These are phyloP conservation scores for Coecobrya sp. DNA, from an alignment of 2,888 invertebrate species.

Conservation along the genomic window DNA sequence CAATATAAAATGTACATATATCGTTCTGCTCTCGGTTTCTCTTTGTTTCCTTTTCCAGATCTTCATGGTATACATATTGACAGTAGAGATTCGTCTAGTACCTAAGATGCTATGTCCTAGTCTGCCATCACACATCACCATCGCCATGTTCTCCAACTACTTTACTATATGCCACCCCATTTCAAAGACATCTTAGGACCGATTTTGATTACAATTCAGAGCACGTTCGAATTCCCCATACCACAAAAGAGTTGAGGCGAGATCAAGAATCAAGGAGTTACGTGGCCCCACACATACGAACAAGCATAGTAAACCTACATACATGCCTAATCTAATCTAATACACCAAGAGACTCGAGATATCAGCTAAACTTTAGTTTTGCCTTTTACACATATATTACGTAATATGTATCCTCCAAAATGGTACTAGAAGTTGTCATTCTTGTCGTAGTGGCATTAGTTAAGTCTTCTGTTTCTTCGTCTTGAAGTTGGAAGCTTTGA, in stretches of 20 bases:
- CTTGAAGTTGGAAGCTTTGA: constrained; percentile 58
- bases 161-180: constrained; percentile 52
- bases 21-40: not conserved
- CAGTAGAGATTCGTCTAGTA: not conserved
- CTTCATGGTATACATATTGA: constrained; percentile 10
- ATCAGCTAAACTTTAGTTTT: constrained; percentile 24
- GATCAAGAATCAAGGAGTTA: constrained; percentile 81
- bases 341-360: not conserved
- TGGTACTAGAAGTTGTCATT: constrained; percentile 36
- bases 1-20: constrained; percentile 60
- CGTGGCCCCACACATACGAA: constrained; percentile 75
- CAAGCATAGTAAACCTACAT: constrained; percentile 1
- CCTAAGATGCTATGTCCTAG: not conserved
- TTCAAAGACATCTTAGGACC: constrained; percentile 77
- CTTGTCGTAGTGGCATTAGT: constrained; percentile 50
- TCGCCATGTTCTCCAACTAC: not conserved
- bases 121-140: constrained; percentile 28
- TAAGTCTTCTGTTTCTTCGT: constrained; percentile 46
- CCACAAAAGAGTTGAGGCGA: constrained; percentile 82
- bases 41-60: constrained; percentile 8
- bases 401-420: constrained; percentile 32
- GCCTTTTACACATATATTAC: constrained; percentile 42
- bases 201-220: constrained; percentile 77
- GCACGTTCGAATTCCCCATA: constrained; percentile 80
- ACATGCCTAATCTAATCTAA: constrained; percentile 8